Evolutionary conservation across 1,140 invertebrate species (phyloP).

Genomic region (Camponotus pennsylvanicus): DNA sequence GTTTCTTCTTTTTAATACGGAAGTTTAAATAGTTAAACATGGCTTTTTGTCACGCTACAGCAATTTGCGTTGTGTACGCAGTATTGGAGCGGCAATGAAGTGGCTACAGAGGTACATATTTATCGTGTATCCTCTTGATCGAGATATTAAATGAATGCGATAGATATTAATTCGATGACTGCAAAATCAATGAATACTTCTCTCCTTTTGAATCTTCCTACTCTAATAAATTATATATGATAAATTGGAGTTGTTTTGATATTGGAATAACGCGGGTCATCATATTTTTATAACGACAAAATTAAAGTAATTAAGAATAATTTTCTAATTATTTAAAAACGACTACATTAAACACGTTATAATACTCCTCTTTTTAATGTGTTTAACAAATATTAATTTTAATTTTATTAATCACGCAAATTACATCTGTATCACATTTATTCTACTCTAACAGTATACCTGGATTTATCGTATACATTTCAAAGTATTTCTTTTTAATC

Average conservation of each 20-base stretch:
- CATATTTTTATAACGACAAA: constrained; percentile 22
- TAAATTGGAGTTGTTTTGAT: constrained; percentile 23
- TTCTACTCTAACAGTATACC: constrained; percentile 6
- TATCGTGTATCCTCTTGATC: constrained; percentile 24
- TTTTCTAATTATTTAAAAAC: constrained; percentile 17
- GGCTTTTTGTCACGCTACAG: background rate
- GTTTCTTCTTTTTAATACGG: background rate
- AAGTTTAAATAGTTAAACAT: background rate
- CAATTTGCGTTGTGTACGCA: background rate
- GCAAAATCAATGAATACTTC: constrained; percentile 32
- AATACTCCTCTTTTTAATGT: constrained; percentile 11
- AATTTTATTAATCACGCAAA: constrained; percentile 40
- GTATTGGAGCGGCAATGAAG: constrained; percentile 3
- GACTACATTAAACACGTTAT: constrained; percentile 1
- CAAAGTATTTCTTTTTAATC: constrained; percentile 28
- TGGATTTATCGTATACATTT: constrained; percentile 32
- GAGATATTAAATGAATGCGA: constrained; percentile 40
- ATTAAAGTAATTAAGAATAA: constrained; percentile 23
- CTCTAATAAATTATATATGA: constrained; percentile 28
- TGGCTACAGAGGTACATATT: background rate
- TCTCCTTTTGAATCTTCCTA: constrained; percentile 31
- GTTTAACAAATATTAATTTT: constrained; percentile 43
- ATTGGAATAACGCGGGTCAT: background rate
- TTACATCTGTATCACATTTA: constrained; percentile 29
- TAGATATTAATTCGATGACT: constrained; percentile 47